phyloP scores from a whole-genome alignment of 2,113 vertebrate species.

The Chloebia gouldiae region DNA sequence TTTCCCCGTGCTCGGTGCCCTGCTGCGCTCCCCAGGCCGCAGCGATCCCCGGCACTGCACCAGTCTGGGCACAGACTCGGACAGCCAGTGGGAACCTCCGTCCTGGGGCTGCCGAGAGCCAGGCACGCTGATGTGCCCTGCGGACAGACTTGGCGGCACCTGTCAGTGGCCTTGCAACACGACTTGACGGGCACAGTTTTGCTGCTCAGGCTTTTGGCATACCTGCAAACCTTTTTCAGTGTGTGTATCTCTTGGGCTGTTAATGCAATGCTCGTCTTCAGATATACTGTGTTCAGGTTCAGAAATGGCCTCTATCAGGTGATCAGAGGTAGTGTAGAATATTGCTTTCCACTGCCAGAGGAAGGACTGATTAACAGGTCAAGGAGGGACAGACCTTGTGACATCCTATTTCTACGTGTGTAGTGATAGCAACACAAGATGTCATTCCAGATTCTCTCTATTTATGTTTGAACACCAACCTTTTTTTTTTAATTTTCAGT shows the following conservation, averaged over 20 bases:
- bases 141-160: background rate
- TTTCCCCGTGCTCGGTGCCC: too few species aligned
- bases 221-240: background rate
- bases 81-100: too few species aligned
- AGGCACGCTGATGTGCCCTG: background rate
- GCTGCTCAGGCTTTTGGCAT: background rate
- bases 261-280: background rate
- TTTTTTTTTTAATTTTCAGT: background rate
- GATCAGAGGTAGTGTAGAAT: background rate
- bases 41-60: too few species aligned
- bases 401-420: background rate
- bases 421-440: background rate
- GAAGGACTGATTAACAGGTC: background rate
- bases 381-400: background rate
- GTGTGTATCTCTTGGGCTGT: background rate
- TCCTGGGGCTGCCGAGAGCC: too few species aligned
- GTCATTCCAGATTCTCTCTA: background rate
- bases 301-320: background rate
- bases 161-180: background rate
- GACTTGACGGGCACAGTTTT: background rate
- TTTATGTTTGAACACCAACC: background rate
- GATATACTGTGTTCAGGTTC: background rate
- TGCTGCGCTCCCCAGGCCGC: too few species aligned
- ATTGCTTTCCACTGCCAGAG: background rate
- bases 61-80: too few species aligned